Evolutionary conservation across 2,888 invertebrate genomes (phyloP).

Genomic region (Odontothrips loti): DNA sequence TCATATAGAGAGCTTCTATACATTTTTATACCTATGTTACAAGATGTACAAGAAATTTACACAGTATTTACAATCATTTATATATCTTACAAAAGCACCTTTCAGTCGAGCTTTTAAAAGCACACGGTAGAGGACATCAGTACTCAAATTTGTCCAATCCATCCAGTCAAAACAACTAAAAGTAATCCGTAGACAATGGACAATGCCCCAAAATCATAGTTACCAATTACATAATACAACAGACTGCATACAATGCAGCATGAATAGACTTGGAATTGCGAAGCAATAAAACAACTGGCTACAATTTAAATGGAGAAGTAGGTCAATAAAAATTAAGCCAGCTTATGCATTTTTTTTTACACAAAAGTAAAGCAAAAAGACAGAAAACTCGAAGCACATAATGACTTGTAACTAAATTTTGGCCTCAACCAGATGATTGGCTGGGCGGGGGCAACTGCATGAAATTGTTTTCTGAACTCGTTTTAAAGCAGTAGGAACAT

Average conservation of each 20-base stretch:
- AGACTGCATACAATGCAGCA: slow-evolving; percentile 13
- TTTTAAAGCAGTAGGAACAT: slow-evolving; percentile 27
- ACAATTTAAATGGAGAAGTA: slow-evolving; percentile 10
- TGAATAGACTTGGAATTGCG: slow-evolving; percentile 20
- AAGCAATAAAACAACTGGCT: slow-evolving; percentile 18
- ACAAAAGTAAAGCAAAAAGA: not conserved
- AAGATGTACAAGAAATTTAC: not conserved
- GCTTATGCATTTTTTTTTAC: slow-evolving; percentile 6
- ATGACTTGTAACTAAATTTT: not conserved
- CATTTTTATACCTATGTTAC: not conserved
- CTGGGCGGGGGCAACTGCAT: not conserved
- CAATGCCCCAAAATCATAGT: slow-evolving; percentile 10
- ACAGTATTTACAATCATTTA: not conserved
- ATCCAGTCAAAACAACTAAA: not conserved
- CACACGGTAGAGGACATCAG: slow-evolving; percentile 24
- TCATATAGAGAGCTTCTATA: slow-evolving; percentile 19
- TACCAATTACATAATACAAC: slow-evolving; percentile 17
- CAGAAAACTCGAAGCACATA: not conserved
- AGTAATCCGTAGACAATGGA: slow-evolving; percentile 19
- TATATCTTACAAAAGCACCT: slow-evolving; percentile 13
- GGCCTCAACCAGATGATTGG: not conserved
- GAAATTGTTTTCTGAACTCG: slow-evolving; percentile 18
- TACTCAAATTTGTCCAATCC: slow-evolving; percentile 17
- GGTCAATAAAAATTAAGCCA: not conserved
- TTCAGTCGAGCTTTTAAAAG: not conserved